Percentiles rank a stretch among this genome's conserved stretches.
Evolutionary conservation across 1,140 invertebrate species (phyloP).

Genomic region (Ruditapes philippinarum): DNA sequence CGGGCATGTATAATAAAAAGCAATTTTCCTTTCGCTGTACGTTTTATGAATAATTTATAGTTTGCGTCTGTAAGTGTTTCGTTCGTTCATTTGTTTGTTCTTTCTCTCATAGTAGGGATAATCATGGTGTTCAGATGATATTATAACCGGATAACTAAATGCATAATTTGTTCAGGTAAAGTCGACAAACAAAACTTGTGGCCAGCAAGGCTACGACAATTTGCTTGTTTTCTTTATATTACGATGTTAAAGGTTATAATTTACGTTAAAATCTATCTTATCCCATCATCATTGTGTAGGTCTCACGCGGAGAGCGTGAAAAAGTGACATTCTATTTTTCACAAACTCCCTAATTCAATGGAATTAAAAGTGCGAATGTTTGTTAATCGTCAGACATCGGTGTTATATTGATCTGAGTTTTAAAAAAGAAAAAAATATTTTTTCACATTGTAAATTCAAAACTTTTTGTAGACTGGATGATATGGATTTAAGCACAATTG

Average conservation of each 20-base stretch:
- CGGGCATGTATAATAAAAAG: neutral
- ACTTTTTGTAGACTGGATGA: too few species aligned
- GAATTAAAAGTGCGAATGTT: neutral
- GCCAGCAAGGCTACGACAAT: neutral
- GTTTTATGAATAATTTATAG: slow-evolving; percentile 31
- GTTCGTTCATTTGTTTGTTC: slow-evolving; percentile 25
- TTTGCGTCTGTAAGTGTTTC: slow-evolving; percentile 7
- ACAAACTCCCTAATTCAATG: neutral
- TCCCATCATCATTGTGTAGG: slow-evolving; percentile 17
- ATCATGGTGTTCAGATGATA: slow-evolving; percentile 52
- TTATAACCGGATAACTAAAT: slow-evolving; percentile 46
- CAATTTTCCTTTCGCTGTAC: neutral
- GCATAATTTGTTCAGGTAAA: slow-evolving; percentile 53
- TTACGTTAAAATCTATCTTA: slow-evolving; percentile 40
- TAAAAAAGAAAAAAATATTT: neutral
- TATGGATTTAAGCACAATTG: neutral
- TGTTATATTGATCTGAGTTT: neutral
- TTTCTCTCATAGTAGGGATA: slow-evolving; percentile 18
- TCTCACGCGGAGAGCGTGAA: slow-evolving; percentile 25
- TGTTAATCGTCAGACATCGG: neutral
- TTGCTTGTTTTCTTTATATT: neutral
- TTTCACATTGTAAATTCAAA: neutral
- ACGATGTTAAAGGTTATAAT: slow-evolving; percentile 31
- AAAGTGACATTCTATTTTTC: slow-evolving; percentile 37
- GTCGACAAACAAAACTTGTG: slow-evolving; percentile 10